Evolutionary conservation across 2,113 vertebrate species (phyloP), one percentile per base, ranked within the genome.

Genomic region (Vulpes vulpes): DNA sequence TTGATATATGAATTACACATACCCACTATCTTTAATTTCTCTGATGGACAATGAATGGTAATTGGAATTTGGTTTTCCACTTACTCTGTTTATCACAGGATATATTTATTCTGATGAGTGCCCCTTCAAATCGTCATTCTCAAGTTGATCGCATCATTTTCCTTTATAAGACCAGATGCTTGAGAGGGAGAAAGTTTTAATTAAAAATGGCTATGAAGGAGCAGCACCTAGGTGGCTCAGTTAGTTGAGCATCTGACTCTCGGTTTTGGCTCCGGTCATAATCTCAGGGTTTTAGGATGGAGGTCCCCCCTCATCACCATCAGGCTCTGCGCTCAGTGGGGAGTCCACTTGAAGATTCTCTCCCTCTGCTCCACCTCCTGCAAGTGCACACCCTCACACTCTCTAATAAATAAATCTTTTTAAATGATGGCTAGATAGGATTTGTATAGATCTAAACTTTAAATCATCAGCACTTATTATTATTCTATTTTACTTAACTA

Each of bases 1-100:
- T 98, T 98, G 93, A 98, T 98, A 98, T 97, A 92, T 95, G 67
- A 94, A 97, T 96, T 97, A 95, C 90, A 95, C 76, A 98, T 89
- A 92, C 38, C 78, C 94, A 94, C 89, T 96, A 7, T 96, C 98
- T 94, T 97, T 90, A 95, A 85, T 97, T 97, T 98, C 94, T 98
- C 93, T 97, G 90, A 96, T 98, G 92, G 95, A 97, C 97, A 98
- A 97, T 95, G 88, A 97, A 96, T 95, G 96, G 62, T 87, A 1
- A 0, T 53, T 98, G 96, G 91, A 96, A 96, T 83, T 79, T 64
- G 17, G 35, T 91, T 97, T 98, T 93, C 96, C 95, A 93, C 86
- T 98, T 94, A 43, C 0, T 1, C 78, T 87, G 35, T 97, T 98
- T 97, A 97, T 59, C 74, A 25, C 49, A 83, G 30, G 30, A 92